Conservation (phyloP, 2,113 vertebrate genomes). For the Pycnonotus jocosus region DNA sequence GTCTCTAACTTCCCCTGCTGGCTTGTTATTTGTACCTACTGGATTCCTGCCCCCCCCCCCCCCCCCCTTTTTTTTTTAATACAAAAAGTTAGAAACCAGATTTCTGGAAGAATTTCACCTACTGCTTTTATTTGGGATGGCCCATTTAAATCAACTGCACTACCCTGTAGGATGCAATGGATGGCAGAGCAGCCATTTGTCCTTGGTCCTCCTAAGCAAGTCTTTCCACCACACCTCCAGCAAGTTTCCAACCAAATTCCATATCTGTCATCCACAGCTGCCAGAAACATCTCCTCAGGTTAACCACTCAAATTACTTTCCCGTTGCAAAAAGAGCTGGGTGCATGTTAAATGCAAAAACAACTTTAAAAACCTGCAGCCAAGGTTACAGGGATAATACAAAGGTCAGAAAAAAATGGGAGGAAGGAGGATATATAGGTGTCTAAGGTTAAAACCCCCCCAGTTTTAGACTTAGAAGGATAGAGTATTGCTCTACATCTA, state of each 20-base stretch:
- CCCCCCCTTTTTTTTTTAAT: not conserved
- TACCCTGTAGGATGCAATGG: rapidly evolving
- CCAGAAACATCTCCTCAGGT: not conserved
- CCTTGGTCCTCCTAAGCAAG: not conserved
- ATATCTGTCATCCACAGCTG: not conserved
- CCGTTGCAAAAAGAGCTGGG: not conserved
- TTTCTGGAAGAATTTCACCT: not conserved
- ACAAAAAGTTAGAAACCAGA: not conserved
- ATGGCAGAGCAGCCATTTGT: not conserved
- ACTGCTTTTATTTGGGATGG: not conserved
- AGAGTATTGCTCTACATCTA: not conserved
- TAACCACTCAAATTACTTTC: not conserved
- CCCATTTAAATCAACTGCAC: not conserved
- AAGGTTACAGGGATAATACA: not conserved
- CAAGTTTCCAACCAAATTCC: not conserved
- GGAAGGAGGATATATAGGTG: not conserved
- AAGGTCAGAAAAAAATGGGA: not conserved
- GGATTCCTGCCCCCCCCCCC: no score
- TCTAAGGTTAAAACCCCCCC: not conserved
- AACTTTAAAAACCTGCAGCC: not conserved
- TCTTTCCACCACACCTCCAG: not conserved
- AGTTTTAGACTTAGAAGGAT: not conserved
- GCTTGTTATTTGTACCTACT: not conserved
- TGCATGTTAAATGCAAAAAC: not conserved
- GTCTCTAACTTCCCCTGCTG: not conserved